A percentile compares a stretch with the other conserved stretches of the same genome.
Evolutionary conservation across 2,797 vertebrate species (phyloP).

Genomic region (Momotus momota): DNA sequence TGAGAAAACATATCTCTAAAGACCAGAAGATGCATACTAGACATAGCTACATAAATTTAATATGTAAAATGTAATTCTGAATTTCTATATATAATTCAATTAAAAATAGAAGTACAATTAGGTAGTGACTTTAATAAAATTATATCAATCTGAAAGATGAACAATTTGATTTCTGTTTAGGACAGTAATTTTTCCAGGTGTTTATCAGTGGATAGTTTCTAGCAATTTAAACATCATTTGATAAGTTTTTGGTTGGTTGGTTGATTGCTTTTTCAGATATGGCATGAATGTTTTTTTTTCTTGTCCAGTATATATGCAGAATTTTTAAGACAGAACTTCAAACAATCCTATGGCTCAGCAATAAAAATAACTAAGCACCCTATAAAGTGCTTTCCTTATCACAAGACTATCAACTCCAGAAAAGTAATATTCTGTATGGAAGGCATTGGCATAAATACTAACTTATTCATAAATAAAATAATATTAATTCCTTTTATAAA

Average conservation of each 20-base stretch:
- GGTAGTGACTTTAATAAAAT: neutral
- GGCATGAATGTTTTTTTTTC: neutral
- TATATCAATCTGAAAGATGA: neutral
- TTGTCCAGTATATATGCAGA: neutral
- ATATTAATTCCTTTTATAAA: neutral
- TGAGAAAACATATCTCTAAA: neutral
- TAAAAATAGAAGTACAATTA: neutral
- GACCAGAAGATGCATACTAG: neutral
- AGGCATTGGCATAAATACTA: neutral
- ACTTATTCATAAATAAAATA: neutral
- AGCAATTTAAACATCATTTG: neutral
- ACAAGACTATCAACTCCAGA: neutral
- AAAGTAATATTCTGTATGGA: neutral
- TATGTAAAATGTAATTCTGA: neutral
- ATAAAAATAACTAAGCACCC: neutral
- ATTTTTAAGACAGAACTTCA: neutral
- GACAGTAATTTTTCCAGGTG: neutral
- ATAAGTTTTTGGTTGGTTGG: accelerated
- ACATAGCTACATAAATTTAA: neutral
- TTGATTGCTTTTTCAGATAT: neutral
- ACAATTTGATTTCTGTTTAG: neutral
- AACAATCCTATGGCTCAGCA: neutral
- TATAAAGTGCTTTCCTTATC: neutral
- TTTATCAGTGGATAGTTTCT: neutral
- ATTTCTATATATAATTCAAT: neutral